A percentile compares a stretch with the other conserved stretches of the same genome.
Evolutionary conservation across 2,888 invertebrate genomes (phyloP).

Genomic region (Geotrupes spiniger): DNA sequence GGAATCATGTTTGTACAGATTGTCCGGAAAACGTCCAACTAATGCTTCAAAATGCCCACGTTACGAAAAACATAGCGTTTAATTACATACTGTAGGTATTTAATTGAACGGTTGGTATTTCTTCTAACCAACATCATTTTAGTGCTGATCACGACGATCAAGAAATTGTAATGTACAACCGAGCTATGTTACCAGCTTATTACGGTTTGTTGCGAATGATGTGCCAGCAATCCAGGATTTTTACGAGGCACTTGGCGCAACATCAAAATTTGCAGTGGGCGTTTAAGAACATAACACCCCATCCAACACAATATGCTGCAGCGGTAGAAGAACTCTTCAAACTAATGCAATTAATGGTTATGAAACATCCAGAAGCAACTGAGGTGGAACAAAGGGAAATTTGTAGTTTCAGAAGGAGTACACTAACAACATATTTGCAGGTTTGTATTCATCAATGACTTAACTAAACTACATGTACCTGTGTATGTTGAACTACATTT

Average conservation of each 20-base stretch:
- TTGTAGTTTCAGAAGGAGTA: slow-evolving; percentile 79
- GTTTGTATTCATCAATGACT: too few species aligned
- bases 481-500: too few species aligned
- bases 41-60: slow-evolving; percentile 81
- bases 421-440: slow-evolving; percentile 84
- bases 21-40: slow-evolving; percentile 90
- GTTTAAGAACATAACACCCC: slow-evolving; percentile 94
- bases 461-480: too few species aligned
- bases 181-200: slow-evolving; percentile 90
- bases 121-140: slow-evolving; percentile 8
- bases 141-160: slow-evolving; percentile 97
- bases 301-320: slow-evolving; percentile 87
- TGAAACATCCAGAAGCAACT: slow-evolving; percentile 74
- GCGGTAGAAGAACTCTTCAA: slow-evolving; percentile 91
- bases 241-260: slow-evolving; percentile 82
- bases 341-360: slow-evolving; percentile 83
- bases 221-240: slow-evolving; percentile 82
- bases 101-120: slow-evolving; percentile 7
- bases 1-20: slow-evolving; percentile 90
- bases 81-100: slow-evolving; percentile 88
- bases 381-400: slow-evolving; percentile 79
- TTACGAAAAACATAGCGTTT: slow-evolving; percentile 92
- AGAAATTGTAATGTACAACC: slow-evolving; percentile 91
- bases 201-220: slow-evolving; percentile 86
- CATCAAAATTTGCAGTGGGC: slow-evolving; percentile 98